Evolutionary conservation across 1,140 invertebrate genomes (phyloP), one percentile per base, ranked within the genome.

Genomic region (Hylyphantes graminicola): DNA sequence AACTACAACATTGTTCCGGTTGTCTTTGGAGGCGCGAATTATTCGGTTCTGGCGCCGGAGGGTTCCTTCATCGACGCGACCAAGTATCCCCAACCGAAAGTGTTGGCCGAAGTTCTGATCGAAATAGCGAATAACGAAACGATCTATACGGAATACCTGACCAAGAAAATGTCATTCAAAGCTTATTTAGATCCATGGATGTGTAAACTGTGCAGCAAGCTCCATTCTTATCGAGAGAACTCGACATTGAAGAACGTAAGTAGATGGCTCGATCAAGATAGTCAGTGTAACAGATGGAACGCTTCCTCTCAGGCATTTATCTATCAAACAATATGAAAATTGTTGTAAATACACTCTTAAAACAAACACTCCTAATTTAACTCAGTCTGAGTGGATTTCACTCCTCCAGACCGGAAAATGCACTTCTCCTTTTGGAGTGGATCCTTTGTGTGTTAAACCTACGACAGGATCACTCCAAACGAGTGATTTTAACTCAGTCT

Each of bases 11-110:
- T 94, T 0, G 92, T 95, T 15, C 94, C 94, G 0, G 90, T 95
- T 53, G 92, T 95, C 19, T 92, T 94, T 90, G 94, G 94, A 2
- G 89, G 92, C 0, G 86, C 87, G 8, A 91, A 91, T 88, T 93
- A 91, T 88, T 88, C 88, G 35, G 89, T 86, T 86, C 85, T 92
- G 12, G 90, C 94, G 15, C 94, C 94, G 0, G 91, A 92, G 0
- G 87, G 90, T 80, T 94, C 94, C 0, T 95, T 92, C 86, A 92
- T 94, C 65, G 90, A 94, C 87, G 91, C 91, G 0, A 88, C 90
- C n/a, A 89, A 92, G 67, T 93, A 92, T 83, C 86, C 90, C 7
- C 89, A 88, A 7, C 90, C 91, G 0, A 86, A 89, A 79, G 87
- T 91, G 2, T 87, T 94, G 75, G 93, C 91, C 0, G 48, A 89